Conservation (phyloP, 2,888 invertebrate species). For the Xestobium rufovillosum region DNA sequence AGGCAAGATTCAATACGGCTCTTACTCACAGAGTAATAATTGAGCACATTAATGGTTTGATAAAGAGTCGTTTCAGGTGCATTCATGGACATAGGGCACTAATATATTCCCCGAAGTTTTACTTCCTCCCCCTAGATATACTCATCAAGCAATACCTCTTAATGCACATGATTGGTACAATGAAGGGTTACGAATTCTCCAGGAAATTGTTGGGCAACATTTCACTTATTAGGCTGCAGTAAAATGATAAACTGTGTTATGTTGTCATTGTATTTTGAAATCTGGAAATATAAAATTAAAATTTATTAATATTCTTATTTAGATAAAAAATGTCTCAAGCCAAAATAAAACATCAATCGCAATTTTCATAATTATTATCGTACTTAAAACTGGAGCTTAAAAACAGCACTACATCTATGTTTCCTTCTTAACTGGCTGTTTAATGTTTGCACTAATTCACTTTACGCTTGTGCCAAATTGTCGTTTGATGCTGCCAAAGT, state of each 20-base stretch:
- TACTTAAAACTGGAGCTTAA: neutral
- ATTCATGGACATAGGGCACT: conserved; percentile 13
- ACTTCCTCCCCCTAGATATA: neutral
- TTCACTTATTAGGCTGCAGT: too few relatives aligned
- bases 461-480: neutral
- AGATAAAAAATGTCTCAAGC: too few relatives aligned
- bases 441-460: neutral
- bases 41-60: conserved; percentile 7
- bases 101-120: conserved; percentile 6
- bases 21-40: conserved; percentile 4
- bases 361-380: too few relatives aligned
- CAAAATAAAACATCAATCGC: too few relatives aligned
- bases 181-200: neutral
- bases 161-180: conserved; percentile 1
- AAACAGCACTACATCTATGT: neutral
- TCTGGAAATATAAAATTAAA: too few relatives aligned
- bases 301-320: too few relatives aligned
- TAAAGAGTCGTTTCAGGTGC: conserved; percentile 10
- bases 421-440: neutral
- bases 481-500: neutral
- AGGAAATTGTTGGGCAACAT: too few relatives aligned
- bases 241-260: too few relatives aligned
- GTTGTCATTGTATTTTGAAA: too few relatives aligned
- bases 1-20: too few relatives aligned
- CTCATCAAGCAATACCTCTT: neutral